A percentile compares a stretch with the other conserved stretches of the same genome.
Evolutionary conservation across 1,140 invertebrate species (phyloP).

Genomic region (Probaryconus sp.): DNA sequence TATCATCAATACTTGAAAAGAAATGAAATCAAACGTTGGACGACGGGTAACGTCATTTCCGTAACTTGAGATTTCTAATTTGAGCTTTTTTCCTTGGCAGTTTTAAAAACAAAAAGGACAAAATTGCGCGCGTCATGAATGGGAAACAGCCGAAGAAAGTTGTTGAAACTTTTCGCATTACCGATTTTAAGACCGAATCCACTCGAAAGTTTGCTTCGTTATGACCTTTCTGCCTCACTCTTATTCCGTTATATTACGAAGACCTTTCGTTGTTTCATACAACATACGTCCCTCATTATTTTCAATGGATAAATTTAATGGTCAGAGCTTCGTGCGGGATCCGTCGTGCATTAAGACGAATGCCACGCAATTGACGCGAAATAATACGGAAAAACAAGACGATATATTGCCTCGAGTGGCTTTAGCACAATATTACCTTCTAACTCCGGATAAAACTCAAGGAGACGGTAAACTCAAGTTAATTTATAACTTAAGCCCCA

Average conservation of each 20-base stretch:
- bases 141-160: constrained; percentile 50
- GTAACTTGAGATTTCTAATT: constrained; percentile 45
- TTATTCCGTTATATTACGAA: constrained; percentile 50
- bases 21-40: constrained; percentile 20
- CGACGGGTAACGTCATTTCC: constrained; percentile 30
- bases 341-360: neutral
- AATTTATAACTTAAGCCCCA: no score
- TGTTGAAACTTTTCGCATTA: constrained; percentile 59
- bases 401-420: no score
- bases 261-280: constrained; percentile 48
- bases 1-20: constrained; percentile 22
- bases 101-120: constrained; percentile 50
- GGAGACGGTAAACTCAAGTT: no score
- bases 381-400: neutral
- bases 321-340: constrained; percentile 5
- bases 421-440: no score
- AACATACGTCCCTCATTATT: constrained; percentile 56
- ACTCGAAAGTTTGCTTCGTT: constrained; percentile 58
- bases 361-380: neutral
- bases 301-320: constrained; percentile 57
- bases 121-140: constrained; percentile 53
- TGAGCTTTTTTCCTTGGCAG: constrained; percentile 27
- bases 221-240: constrained; percentile 46
- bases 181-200: constrained; percentile 60
- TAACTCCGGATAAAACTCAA: no score